Base-by-base conservation (phyloP, 2,888 invertebrate genomes). In the Lymantria dispar region DNA sequence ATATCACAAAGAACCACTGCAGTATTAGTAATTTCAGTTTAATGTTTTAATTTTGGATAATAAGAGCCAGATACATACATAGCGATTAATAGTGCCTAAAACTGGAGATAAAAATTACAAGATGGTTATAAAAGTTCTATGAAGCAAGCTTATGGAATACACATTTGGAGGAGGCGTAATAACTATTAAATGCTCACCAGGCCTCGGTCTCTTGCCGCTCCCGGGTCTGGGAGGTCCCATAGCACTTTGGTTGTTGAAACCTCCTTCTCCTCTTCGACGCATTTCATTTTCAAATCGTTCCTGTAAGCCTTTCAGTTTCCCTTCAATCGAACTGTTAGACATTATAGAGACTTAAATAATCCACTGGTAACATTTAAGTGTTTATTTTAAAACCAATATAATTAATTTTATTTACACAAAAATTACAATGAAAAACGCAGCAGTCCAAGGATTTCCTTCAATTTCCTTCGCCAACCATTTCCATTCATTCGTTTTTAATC, bases 251-350 rank as follows among this genome's bases (percentile, higher is more conserved):
- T 93, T 81, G 92, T 87, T 78, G 91, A 93, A 80, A 75, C 80
- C 70, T 92, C 92, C 87, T 92, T 94, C 88, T 93, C 94, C 87
- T 93, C 93, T 91, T 93, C 94, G 80, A 85, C 87, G 89, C 83
- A 85, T 81, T 82, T 88, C 89, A 80, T 88, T 88, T 83, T 94
- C 94, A 70, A 97, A 92, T 74, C 95, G 94, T 81, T 95, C 95
- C 87, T 97, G 94, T 86, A 98, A 93, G 78, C 94, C 95, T 88
- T 95, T 94, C 80, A 98, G 93, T 93, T 95, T 96, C 76, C 95
- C 95, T 85, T 95, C 95, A 82, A 95, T 92, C 77, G 94, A 92
- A 83, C 94, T 93, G 91, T 94, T 93, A 87, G 95, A 95, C 95
- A 95, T 95, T 81, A 70, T 88, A 76, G 64, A 66, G 70, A 78